phyloP scores from a whole-genome alignment of 2,797 vertebrate species.

The Hydrolagus colliei region DNA sequence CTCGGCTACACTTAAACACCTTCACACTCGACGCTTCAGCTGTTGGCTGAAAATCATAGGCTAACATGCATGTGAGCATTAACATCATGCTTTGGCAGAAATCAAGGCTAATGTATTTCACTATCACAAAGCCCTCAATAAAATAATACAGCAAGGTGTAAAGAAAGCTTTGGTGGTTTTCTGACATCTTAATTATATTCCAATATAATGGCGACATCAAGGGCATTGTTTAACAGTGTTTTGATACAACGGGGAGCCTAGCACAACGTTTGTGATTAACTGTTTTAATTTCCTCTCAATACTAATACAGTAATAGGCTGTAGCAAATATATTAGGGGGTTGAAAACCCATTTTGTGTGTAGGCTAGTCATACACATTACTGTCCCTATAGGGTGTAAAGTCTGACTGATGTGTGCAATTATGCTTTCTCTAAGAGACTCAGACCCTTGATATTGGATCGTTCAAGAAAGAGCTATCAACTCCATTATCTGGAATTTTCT shows the following conservation, averaged over 20 bases:
- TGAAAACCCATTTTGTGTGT: not conserved
- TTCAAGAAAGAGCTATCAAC: constrained; percentile 18
- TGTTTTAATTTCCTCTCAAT: constrained; percentile 21
- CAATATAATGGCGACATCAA: not conserved
- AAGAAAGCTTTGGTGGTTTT: no score
- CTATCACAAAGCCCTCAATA: no score
- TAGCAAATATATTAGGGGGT: constrained; percentile 3
- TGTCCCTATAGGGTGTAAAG: not conserved
- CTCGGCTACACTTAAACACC: no score
- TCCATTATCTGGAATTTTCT: constrained; percentile 3
- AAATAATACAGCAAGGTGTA: no score
- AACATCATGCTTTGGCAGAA: no score
- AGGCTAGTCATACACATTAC: not conserved
- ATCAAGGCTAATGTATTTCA: no score
- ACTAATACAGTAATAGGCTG: not conserved
- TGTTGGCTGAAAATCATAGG: no score
- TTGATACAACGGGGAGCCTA: not conserved
- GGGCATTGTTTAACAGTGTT: not conserved
- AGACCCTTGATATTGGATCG: not conserved
- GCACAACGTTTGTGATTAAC: constrained; percentile 17
- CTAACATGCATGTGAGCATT: no score
- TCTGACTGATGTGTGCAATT: constrained; percentile 5
- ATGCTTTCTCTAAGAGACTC: not conserved
- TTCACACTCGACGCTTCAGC: no score
- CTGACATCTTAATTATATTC: not conserved